Conservation (phyloP, 92 coral and sea anemone genomes). For the Micromussa lordhowensis region DNA sequence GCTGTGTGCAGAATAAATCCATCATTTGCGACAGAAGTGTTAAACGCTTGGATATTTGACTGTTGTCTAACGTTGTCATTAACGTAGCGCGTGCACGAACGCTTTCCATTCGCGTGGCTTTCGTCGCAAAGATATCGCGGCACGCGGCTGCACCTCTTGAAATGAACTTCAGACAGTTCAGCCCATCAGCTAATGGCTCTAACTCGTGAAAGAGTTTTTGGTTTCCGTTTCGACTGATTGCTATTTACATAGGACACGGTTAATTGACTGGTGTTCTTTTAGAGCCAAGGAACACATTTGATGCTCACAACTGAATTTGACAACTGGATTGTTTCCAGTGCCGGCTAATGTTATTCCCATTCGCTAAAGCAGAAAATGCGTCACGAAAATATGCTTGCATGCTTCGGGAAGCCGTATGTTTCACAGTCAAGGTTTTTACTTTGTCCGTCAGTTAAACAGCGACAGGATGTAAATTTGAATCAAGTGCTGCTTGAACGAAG, state of each 20-base stretch:
- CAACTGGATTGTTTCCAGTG: neutral
- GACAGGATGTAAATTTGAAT: neutral
- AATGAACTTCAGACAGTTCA: slow-evolving; percentile 8
- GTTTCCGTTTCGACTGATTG: slow-evolving; percentile 29
- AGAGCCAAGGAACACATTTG: slow-evolving; percentile 10
- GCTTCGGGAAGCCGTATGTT: neutral
- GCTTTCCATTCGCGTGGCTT: slow-evolving; percentile 48
- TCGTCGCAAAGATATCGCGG: neutral
- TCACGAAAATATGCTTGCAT: neutral
- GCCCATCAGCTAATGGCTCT: slow-evolving; percentile 32
- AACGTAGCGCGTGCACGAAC: slow-evolving; percentile 29
- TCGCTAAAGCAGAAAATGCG: neutral
- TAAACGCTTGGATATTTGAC: slow-evolving; percentile 34
- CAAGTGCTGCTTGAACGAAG: slow-evolving; percentile 45
- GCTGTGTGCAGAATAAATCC: neutral
- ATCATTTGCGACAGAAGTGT: slow-evolving; percentile 34
- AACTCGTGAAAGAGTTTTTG: neutral
- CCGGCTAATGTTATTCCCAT: neutral
- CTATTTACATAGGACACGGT: slow-evolving; percentile 23
- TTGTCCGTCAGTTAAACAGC: neutral
- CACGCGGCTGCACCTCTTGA: slow-evolving; percentile 23
- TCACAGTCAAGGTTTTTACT: neutral
- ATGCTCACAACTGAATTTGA: neutral
- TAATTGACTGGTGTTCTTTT: slow-evolving; percentile 11
- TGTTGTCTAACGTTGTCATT: slow-evolving; percentile 22